Conservation (phyloP, 2,797 vertebrate genomes). For the Poeciliopsis turneri region DNA sequence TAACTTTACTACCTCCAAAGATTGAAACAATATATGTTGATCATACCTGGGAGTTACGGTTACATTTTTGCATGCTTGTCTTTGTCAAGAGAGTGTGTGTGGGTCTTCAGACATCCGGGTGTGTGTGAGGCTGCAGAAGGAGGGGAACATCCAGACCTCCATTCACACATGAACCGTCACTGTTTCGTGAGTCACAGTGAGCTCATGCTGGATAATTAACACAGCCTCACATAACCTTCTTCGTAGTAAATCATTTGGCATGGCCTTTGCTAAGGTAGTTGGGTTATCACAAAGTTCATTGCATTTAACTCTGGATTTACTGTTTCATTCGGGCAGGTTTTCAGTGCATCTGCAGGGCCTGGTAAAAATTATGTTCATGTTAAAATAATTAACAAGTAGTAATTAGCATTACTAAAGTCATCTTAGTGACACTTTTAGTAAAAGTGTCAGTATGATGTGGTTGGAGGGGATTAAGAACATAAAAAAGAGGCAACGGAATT, state of each 20-base stretch:
- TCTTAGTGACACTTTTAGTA: not conserved
- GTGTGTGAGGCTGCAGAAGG: not conserved
- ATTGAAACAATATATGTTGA: not conserved
- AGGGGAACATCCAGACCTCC: not conserved
- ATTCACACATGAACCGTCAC: not conserved
- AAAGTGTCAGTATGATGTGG: slow-evolving; percentile 42
- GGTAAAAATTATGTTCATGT: slow-evolving; percentile 16
- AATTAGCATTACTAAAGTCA: slow-evolving; percentile 21
- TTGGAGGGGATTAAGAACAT: not conserved
- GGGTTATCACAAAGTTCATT: slow-evolving; percentile 16
- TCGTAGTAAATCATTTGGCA: slow-evolving; percentile 40
- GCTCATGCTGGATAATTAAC: slow-evolving; percentile 50
- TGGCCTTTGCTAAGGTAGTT: slow-evolving; percentile 10
- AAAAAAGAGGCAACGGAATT: slow-evolving; percentile 38
- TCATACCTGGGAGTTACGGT: not conserved
- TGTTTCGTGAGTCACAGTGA: slow-evolving; percentile 7
- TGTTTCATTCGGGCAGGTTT: not conserved
- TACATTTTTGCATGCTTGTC: not conserved
- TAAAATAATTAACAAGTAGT: slow-evolving; percentile 22
- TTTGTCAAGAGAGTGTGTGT: not conserved
- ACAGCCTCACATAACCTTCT: slow-evolving; percentile 42
- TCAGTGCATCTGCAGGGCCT: not conserved
- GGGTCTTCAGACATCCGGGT: not conserved
- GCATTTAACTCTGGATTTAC: slow-evolving; percentile 14
- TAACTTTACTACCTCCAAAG: not conserved